Conservation (phyloP, 2,888 invertebrate genomes). For the Noctuana brunneofusca region DNA sequence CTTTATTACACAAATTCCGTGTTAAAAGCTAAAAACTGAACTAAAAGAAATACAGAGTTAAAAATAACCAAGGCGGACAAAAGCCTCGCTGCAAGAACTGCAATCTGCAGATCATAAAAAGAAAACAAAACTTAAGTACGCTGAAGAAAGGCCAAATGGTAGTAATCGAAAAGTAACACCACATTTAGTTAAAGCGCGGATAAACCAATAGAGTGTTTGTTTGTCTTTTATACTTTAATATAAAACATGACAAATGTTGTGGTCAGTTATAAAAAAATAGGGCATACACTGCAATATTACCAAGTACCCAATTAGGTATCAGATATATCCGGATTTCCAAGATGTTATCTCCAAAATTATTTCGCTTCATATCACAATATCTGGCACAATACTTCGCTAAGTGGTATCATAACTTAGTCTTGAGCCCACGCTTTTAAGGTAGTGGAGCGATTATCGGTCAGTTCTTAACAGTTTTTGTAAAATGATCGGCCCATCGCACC, state of each 20-base stretch:
- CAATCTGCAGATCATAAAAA: constrained; percentile 10
- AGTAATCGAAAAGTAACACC: neutral
- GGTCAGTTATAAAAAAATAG: neutral
- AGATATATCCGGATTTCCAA: constrained; percentile 12
- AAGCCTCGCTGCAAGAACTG: too few species aligned
- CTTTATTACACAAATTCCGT: too few species aligned
- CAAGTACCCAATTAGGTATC: neutral
- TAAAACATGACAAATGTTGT: neutral
- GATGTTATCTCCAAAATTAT: constrained; percentile 3
- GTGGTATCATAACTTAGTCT: constrained; percentile 27
- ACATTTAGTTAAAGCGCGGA: neutral
- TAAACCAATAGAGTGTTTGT: neutral
- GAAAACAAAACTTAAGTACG: constrained; percentile 5
- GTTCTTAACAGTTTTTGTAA: constrained; percentile 29
- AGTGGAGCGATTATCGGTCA: constrained; percentile 25
- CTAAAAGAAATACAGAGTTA: neutral
- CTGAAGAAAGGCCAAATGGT: constrained; percentile 17
- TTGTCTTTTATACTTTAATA: neutral
- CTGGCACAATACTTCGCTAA: constrained; percentile 28
- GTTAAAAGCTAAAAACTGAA: neutral
- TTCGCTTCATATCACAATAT: constrained; percentile 14
- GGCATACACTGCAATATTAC: neutral
- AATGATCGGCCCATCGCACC: constrained; percentile 29
- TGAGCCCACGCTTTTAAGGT: constrained; percentile 20
- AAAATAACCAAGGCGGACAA: constrained; percentile 1